Evolutionary conservation across 1,140 invertebrate genomes (phyloP).

Genomic region (Nephotettix cincticeps): DNA sequence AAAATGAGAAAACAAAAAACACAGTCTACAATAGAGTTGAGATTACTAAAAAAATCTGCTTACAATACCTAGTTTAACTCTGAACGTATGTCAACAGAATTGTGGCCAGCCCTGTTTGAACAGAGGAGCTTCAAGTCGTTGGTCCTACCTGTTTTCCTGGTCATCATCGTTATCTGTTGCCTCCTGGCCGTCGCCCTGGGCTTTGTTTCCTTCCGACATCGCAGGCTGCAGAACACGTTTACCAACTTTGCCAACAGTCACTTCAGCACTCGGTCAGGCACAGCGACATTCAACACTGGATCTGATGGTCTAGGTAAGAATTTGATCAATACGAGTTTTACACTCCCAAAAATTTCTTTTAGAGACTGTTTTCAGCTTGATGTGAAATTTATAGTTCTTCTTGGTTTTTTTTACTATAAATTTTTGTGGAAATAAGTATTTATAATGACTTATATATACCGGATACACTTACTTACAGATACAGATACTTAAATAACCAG

Average conservation of each 20-base stretch:
- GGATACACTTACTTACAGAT: too few species aligned
- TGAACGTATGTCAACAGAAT: too few species aligned
- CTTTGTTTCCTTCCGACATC: slow-evolving; percentile 68
- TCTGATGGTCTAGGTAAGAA: slow-evolving; percentile 63
- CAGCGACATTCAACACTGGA: slow-evolving; percentile 73
- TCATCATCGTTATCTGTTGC: slow-evolving; percentile 45
- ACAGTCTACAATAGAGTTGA: too few species aligned
- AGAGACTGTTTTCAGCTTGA: not conserved
- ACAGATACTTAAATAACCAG: too few species aligned
- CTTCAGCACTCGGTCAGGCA: slow-evolving; percentile 80
- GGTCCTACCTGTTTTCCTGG: slow-evolving; percentile 51
- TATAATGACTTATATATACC: too few species aligned
- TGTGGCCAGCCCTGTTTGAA: slow-evolving; percentile 43
- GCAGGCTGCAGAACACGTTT: slow-evolving; percentile 74
- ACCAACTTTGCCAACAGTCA: slow-evolving; percentile 81
- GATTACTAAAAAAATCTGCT: too few species aligned
- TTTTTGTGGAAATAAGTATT: too few species aligned
- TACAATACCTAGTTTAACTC: too few species aligned
- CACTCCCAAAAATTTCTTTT: not conserved
- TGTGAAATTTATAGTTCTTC: too few species aligned
- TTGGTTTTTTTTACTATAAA: too few species aligned
- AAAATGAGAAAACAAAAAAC: too few species aligned
- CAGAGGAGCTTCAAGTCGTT: slow-evolving; percentile 46
- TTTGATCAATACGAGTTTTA: not conserved
- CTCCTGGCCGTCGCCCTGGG: slow-evolving; percentile 55